Evolutionary conservation across 2,797 vertebrate genomes (phyloP).

Genomic region (Pantherophis alleghaniensis): DNA sequence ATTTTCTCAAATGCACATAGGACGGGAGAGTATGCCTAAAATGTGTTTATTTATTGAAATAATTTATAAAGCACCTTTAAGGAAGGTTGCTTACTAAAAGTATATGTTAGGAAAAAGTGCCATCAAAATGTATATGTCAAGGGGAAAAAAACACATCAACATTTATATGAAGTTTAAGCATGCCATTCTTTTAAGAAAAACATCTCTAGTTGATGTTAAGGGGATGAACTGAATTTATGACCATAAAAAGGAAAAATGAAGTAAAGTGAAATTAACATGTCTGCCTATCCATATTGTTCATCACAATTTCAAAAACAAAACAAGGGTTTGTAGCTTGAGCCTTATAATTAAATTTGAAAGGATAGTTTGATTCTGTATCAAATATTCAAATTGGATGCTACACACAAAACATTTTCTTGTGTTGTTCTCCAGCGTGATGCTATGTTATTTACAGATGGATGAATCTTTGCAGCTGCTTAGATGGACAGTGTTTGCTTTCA

Average conservation of each 20-base stretch:
- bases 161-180: background rate
- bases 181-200: background rate
- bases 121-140: background rate
- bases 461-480: background rate
- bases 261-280: background rate
- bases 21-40: background rate
- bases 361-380: background rate
- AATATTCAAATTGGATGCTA: background rate
- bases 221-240: background rate
- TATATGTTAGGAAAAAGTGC: background rate
- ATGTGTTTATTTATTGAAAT: background rate
- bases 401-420: background rate
- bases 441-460: background rate
- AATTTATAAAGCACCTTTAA: background rate
- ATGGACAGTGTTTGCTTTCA: background rate
- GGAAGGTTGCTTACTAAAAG: background rate
- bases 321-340: background rate
- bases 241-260: background rate
- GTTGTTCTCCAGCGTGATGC: background rate
- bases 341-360: constrained; percentile 4
- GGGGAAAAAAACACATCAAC: background rate
- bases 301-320: background rate
- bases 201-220: background rate
- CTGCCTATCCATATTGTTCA: background rate
- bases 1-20: background rate